Percentiles rank a stretch among this genome's conserved stretches.
Evolutionary conservation across 2,888 invertebrate genomes (phyloP).

Genomic region (Drosophila vallismaia): DNA sequence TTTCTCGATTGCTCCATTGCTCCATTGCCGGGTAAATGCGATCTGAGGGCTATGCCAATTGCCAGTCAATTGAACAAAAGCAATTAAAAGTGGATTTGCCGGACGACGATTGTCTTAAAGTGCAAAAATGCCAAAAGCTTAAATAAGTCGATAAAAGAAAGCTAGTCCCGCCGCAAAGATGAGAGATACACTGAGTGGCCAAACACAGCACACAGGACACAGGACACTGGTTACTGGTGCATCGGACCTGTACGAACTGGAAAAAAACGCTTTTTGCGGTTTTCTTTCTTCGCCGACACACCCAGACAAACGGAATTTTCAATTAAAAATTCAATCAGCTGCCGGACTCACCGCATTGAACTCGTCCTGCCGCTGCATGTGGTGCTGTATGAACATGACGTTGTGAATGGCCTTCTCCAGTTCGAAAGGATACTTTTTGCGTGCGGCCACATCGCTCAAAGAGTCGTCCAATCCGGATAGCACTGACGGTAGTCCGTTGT

Average conservation of each 20-base stretch:
- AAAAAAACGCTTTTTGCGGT: conserved; percentile 64
- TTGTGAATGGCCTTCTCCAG: conserved; percentile 97
- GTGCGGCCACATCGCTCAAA: conserved; percentile 90
- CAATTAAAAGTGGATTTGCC: conserved; percentile 82
- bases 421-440: conserved; percentile 96
- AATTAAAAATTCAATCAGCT: conserved; percentile 80
- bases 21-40: background rate
- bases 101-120: conserved; percentile 61
- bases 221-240: conserved; percentile 1
- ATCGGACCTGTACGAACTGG: conserved; percentile 14
- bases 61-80: conserved; percentile 81
- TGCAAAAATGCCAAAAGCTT: conserved; percentile 68
- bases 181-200: conserved; percentile 3
- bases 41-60: conserved; percentile 51
- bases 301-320: conserved; percentile 67
- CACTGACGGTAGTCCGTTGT: conserved; percentile 92
- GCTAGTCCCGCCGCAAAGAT: conserved; percentile 14
- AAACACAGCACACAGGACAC: background rate
- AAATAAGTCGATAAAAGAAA: conserved; percentile 57
- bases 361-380: conserved; percentile 96
- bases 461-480: conserved; percentile 94
- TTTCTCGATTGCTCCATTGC: background rate
- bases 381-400: conserved; percentile 97
- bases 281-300: conserved; percentile 26
- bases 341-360: conserved; percentile 92